These are phyloP conservation scores for Thymallus thymallus DNA, from an alignment of 2,113 vertebrate species.

Conservation along the genomic window DNA sequence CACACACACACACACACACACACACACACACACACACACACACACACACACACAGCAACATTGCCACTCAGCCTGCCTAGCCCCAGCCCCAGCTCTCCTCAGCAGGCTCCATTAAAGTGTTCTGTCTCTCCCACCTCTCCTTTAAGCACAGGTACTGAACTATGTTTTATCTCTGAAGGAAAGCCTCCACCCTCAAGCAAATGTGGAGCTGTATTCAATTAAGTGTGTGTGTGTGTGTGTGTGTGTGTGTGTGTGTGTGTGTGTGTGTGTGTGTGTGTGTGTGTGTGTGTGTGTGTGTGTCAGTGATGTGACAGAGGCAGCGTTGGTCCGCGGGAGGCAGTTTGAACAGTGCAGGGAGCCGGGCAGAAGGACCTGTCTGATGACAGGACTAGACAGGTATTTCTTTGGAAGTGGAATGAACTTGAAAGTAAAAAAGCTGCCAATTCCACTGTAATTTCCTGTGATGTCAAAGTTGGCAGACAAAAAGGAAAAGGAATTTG, in stretches of 20 bases:
- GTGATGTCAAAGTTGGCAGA: slow-evolving; percentile 79
- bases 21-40: background rate
- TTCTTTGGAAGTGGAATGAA: slow-evolving; percentile 65
- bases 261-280: too few relatives aligned
- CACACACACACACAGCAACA: slow-evolving; percentile 4
- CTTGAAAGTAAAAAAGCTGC: slow-evolving; percentile 58
- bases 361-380: slow-evolving; percentile 39
- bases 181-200: slow-evolving; percentile 34
- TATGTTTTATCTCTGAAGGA: slow-evolving; percentile 24
- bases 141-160: slow-evolving; percentile 37
- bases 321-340: slow-evolving; percentile 28
- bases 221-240: slow-evolving; percentile 22
- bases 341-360: slow-evolving; percentile 50
- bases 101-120: slow-evolving; percentile 14
- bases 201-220: slow-evolving; percentile 38
- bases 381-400: slow-evolving; percentile 45
- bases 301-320: slow-evolving; percentile 31
- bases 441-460: slow-evolving; percentile 77
- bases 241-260: slow-evolving; percentile 21
- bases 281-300: slow-evolving; percentile 18
- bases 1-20: background rate
- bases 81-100: background rate
- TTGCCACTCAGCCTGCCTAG: background rate
- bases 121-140: slow-evolving; percentile 10
- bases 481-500: slow-evolving; percentile 74